A percentile compares a stretch with the other conserved stretches of the same genome.
Evolutionary conservation across 1,140 invertebrate species (phyloP).

Genomic region (Hypothenemus hampei): DNA sequence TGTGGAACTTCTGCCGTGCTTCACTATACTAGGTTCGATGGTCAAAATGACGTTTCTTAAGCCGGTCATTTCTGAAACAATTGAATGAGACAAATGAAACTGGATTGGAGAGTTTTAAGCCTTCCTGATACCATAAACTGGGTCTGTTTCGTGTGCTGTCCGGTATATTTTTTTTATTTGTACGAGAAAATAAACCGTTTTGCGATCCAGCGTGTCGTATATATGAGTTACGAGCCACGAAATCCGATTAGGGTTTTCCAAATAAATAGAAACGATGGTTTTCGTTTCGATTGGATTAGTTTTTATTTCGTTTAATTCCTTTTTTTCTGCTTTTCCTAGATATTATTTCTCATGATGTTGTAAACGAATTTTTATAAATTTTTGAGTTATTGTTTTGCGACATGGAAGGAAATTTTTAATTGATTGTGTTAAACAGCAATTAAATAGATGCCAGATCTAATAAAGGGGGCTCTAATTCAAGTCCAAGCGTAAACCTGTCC

Average conservation of each 20-base stretch:
- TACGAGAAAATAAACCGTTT: background rate
- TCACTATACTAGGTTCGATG: slow-evolving; percentile 55
- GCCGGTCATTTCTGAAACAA: slow-evolving; percentile 41
- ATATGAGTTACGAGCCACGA: background rate
- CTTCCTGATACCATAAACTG: background rate
- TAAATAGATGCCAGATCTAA: too few species aligned
- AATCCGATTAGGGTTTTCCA: slow-evolving; percentile 2
- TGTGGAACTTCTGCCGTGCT: slow-evolving; percentile 50
- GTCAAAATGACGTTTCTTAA: slow-evolving; percentile 49
- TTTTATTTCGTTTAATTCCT: too few species aligned
- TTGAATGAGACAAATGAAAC: background rate
- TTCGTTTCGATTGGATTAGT: slow-evolving; percentile 1
- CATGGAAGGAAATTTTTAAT: too few species aligned
- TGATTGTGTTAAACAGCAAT: too few species aligned
- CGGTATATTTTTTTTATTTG: background rate
- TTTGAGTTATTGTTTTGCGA: too few species aligned
- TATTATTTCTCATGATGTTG: too few species aligned
- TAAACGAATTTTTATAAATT: too few species aligned
- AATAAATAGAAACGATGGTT: slow-evolving; percentile 1
- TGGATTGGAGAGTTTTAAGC: background rate
- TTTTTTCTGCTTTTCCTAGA: too few species aligned
- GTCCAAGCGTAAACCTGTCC: too few species aligned
- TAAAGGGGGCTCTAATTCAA: too few species aligned
- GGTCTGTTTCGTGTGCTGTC: background rate
- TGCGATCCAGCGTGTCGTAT: background rate